Evolutionary conservation across 1,140 invertebrate species (phyloP), one percentile per base, ranked within the genome.

Genomic region (Achatina immaculata): DNA sequence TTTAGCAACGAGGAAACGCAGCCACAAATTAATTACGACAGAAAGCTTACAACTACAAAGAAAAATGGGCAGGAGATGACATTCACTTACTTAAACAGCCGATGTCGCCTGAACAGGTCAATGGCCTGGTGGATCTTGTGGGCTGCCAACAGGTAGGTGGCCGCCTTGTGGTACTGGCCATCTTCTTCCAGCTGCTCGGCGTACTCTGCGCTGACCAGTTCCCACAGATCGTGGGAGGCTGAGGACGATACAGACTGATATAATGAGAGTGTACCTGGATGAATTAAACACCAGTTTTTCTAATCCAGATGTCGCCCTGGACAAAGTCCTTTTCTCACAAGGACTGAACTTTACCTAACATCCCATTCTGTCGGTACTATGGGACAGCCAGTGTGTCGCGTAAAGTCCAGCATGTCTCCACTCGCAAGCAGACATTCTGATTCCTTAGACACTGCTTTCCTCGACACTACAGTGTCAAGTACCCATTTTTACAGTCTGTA

Each of bases 81-180:
- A 6, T 62, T 38, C 21, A 82, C 86, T 85, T 83, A 90, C 90
- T 87, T 89, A 81, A 91, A 94, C 79, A 94, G 89, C 78, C 92
- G 91, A 31, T 92, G 90, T 62, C 92, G 86, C 42, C 91, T 88
- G 68, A 95, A 92, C 45, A 93, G 86, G 42, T 93, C 89, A 78
- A 94, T 92, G 7, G 94, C 94, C 84, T 94, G 92, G 68, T 90
- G 88, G 19, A 94, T 91, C 87, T 94, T 93, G 83, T 94, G 93
- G 83, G 93, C 92, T 24, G 91, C 92, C 62, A 95, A 85, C 42
- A 93, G 90, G 87, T 94, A 95, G 16, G 93, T 92, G 0, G 92
- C 93, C 43, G 94, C 94, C 88, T 94, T 94, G 80, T 93, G 90
- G 72, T 90, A 90, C 82, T 93, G 89, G 34, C 91, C 89, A 65